Percentiles rank a stretch among this genome's conserved stretches.
Conservation (phyloP, 92 coral and sea anemone genomes). For the Palythoa caribaeorum region DNA sequence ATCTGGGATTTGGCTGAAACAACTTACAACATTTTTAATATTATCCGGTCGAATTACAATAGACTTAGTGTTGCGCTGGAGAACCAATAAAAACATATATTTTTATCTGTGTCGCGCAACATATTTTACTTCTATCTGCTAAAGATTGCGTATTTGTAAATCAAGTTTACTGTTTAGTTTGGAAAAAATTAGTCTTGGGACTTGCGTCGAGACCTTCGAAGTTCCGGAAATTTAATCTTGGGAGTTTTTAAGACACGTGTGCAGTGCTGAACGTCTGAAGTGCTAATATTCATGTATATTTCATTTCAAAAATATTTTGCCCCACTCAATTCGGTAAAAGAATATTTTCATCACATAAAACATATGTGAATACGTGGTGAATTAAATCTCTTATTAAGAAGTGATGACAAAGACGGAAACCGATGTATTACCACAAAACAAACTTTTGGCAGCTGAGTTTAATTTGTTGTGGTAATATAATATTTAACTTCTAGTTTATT, state of each 20-base stretch:
- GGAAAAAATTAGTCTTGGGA: background rate
- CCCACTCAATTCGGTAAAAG: background rate
- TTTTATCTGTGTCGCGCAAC: background rate
- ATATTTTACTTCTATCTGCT: background rate
- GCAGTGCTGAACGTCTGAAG: too few relatives aligned
- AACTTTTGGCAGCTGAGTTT: background rate
- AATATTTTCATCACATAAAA: background rate
- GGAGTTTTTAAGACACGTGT: background rate
- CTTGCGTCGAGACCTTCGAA: background rate
- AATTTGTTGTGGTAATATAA: background rate
- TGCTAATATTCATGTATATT: background rate
- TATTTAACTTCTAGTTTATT: too few relatives aligned
- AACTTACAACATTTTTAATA: too few relatives aligned
- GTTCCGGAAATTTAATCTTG: background rate
- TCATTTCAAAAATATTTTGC: background rate
- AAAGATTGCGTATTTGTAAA: background rate
- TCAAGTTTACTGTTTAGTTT: background rate
- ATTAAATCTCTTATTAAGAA: background rate
- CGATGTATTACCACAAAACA: background rate
- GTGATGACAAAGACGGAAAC: slow-evolving; percentile 18
- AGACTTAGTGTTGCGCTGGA: too few relatives aligned
- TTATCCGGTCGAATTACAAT: too few relatives aligned
- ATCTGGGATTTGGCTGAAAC: too few relatives aligned
- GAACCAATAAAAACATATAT: too few relatives aligned
- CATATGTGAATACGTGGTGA: background rate